A percentile compares a stretch with the other conserved stretches of the same genome.
These are phyloP conservation scores for Chymomyza amoena DNA, from an alignment of 2,888 invertebrate genomes.

Conservation along the genomic window DNA sequence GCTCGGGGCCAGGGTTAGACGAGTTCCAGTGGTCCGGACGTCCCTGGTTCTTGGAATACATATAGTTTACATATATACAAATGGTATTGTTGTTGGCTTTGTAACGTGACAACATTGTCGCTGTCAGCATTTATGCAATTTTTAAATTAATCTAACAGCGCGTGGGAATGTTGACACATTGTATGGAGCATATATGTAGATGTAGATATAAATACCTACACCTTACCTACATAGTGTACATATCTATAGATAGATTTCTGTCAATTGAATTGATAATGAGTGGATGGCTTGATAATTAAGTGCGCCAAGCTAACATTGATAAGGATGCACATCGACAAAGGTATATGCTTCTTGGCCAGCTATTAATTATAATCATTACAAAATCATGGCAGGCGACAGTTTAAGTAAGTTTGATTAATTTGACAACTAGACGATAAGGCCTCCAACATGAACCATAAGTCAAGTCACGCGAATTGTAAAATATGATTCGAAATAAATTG, in stretches of 20 bases:
- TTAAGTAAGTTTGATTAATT: background rate
- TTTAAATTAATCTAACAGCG: background rate
- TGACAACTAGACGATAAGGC: background rate
- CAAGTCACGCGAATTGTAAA: background rate
- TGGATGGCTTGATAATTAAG: background rate
- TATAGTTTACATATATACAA: background rate
- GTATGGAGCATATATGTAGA: background rate
- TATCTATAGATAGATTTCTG: background rate
- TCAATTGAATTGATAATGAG: background rate
- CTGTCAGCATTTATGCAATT: background rate
- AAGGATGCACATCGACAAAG: no score
- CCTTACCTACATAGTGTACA: no score
- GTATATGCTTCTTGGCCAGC: no score
- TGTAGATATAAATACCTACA: no score
- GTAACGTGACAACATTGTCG: background rate
- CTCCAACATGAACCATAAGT: background rate
- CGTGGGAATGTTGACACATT: constrained; percentile 1
- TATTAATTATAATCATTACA: background rate
- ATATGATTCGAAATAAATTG: background rate
- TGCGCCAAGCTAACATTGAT: background rate
- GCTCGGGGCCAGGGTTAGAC: no score
- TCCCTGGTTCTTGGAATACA: background rate
- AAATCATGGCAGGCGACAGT: background rate
- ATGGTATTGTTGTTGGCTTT: background rate
- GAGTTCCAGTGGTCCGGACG: no score